Evolutionary conservation across 2,113 vertebrate genomes (phyloP), one percentile per base, ranked within the genome.

Genomic region (Andinoacara biseriatus): DNA sequence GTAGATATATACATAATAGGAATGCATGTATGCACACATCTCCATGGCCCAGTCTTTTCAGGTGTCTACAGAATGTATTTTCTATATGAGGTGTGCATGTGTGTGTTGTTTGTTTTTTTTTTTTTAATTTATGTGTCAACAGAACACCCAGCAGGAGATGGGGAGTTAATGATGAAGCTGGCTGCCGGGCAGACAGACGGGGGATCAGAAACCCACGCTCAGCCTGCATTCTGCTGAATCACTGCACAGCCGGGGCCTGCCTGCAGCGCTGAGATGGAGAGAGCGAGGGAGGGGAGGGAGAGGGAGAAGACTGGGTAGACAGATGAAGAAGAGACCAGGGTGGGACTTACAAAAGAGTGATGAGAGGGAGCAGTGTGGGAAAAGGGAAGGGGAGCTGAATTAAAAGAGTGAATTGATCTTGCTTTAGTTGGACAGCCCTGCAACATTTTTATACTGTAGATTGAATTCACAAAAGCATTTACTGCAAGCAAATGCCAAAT

Each of bases 141-240:
- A 63, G 81, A 58, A 63, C 5, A 9, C 83, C 54, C 76, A 83
- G 87, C 86, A 67, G 87, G 84, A 85, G 74, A 81, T 24, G 77
- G 56, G 74, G 74, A 87, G 82, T 87, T 90, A 76, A 88, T 86
- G 85, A 82, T 90, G 77, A 76, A 85, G 67, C 84, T 82, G 78
- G 80, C 85, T 83, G 82, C 87, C n/a, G 24, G 79, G 83, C 38
- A 74, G 90, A 90, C 85, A 87, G 87, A 80, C 40, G 87, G 78
- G 76, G 72, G 83, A 74, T 87, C 79, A 74, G 88, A 76, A 89
- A 85, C 87, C 82, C 85, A 90, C 75, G 76, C 88, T 93, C 89
- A 84, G 85, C 82, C 90, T 83, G 87, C 78, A 84, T 93, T 94
- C 87, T 94, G 94, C 94, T 94, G 95, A 94, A 95, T 94, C 93